These are phyloP conservation scores for Xestia ashworthii DNA, from an alignment of 2,888 invertebrate species.

Conservation along the genomic window DNA sequence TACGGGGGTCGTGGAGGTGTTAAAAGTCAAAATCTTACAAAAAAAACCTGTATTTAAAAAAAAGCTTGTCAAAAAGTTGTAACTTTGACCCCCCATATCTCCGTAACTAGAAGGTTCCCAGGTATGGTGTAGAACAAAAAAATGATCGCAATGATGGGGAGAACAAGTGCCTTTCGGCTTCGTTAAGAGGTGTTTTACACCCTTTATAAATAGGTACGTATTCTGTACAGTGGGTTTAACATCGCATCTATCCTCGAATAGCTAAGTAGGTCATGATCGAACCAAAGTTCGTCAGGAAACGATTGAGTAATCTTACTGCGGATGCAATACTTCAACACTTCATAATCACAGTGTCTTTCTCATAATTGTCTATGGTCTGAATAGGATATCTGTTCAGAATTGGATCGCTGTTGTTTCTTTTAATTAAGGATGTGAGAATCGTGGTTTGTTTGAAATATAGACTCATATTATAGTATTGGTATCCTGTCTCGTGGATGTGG, in stretches of 20 bases:
- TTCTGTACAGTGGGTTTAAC: conserved; percentile 9
- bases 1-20: no score
- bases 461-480: not conserved
- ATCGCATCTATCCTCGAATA: conserved; percentile 54
- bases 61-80: no score
- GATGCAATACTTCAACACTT: conserved; percentile 47
- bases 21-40: no score
- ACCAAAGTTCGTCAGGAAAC: conserved; percentile 57
- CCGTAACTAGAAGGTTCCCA: no score
- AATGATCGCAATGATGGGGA: no score
- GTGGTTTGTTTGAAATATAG: conserved; percentile 5
- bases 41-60: no score
- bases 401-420: conserved; percentile 13
- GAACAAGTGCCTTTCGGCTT: no score
- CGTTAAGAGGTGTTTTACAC: no score
- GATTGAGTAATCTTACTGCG: conserved; percentile 56
- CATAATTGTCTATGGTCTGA: conserved; percentile 29
- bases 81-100: no score
- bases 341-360: conserved; percentile 36
- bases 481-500: no score
- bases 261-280: conserved; percentile 58
- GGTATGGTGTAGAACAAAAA: no score
- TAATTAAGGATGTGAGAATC: conserved; percentile 29
- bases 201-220: not conserved
- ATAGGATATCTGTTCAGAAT: conserved; percentile 35